These are phyloP conservation scores for Dendronephthya gigantea DNA, from an alignment of 64 coral and sea anemone species.

Conservation along the genomic window DNA sequence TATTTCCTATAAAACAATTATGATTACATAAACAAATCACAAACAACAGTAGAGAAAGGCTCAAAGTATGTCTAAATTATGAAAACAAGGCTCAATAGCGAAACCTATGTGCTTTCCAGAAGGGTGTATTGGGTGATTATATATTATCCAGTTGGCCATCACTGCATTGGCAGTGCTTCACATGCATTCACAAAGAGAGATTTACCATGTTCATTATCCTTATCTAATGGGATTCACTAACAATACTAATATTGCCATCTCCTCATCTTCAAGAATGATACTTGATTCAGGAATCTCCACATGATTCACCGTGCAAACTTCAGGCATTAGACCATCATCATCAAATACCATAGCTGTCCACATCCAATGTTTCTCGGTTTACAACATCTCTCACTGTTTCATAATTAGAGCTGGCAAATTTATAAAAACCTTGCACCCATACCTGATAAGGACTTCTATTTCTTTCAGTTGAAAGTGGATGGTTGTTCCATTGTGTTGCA, in stretches of 20 bases:
- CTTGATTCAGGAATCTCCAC: not conserved
- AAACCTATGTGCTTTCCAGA: too few relatives aligned
- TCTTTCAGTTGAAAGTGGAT: not conserved
- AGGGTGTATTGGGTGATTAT: too few relatives aligned
- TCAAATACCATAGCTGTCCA: not conserved
- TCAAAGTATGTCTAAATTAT: too few relatives aligned
- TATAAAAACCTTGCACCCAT: not conserved
- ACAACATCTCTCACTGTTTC: not conserved
- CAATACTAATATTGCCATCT: not conserved
- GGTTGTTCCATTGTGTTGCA: slow-evolving; percentile 5
- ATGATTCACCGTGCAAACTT: not conserved
- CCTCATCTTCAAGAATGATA: not conserved
- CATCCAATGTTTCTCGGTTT: not conserved
- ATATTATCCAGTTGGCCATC: not conserved
- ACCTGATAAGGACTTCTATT: not conserved
- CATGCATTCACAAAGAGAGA: not conserved
- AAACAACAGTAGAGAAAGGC: too few relatives aligned
- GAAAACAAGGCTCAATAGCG: too few relatives aligned
- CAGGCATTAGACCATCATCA: slow-evolving; percentile 12
- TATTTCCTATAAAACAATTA: too few relatives aligned
- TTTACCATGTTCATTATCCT: slow-evolving; percentile 3
- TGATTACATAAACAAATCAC: too few relatives aligned
- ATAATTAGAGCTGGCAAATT: not conserved
- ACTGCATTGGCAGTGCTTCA: not conserved
- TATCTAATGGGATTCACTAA: not conserved